Percentiles rank a stretch among this genome's conserved stretches.
Evolutionary conservation across 2,113 vertebrate species (phyloP).

Genomic region (Cavia aperea): DNA sequence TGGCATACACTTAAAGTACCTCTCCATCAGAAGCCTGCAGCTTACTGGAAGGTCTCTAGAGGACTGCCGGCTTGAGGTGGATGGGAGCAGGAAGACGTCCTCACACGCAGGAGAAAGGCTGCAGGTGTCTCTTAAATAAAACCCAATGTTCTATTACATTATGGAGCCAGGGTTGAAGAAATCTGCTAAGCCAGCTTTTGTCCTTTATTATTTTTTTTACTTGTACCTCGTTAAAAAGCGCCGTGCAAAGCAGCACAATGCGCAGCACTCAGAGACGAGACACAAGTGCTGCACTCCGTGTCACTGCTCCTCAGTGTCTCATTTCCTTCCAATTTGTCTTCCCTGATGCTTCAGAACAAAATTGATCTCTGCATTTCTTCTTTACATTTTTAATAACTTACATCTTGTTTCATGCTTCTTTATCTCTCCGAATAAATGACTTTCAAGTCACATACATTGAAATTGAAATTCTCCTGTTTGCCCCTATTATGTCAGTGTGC

Average conservation of each 20-base stretch:
- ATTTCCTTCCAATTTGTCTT: not conserved
- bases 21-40: too few species aligned
- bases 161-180: not conserved
- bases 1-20: not conserved
- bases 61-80: not conserved
- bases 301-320: not conserved
- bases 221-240: not conserved
- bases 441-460: not conserved
- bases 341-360: not conserved
- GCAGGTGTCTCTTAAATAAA: not conserved
- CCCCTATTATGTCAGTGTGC: not conserved
- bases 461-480: not conserved
- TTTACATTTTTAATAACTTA: not conserved
- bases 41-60: not conserved
- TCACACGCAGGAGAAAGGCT: not conserved
- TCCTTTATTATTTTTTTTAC: too few species aligned
- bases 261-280: too few species aligned
- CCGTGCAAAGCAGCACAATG: not conserved
- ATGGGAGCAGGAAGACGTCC: too few species aligned
- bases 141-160: not conserved
- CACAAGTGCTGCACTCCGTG: accelerated
- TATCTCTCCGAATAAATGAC: not conserved
- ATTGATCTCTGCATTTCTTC: not conserved
- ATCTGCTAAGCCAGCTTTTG: not conserved
- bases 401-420: not conserved